phyloP scores from a whole-genome alignment of 2,113 vertebrate genomes.

The Cyanoramphus novaezelandiae region DNA sequence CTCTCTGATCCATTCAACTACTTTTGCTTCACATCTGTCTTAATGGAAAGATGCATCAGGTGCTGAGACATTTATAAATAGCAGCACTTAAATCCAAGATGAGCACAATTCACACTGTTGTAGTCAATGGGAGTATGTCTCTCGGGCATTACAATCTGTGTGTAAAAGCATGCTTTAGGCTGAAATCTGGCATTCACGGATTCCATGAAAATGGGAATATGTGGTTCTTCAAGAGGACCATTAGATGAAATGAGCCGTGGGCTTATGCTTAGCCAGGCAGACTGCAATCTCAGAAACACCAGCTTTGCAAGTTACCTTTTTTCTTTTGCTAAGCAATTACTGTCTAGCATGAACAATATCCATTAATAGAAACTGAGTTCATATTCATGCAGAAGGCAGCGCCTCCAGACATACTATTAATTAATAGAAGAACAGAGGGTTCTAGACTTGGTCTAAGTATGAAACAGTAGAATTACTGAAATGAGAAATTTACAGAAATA shows the following conservation, averaged over 20 bases:
- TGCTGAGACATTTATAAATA: slow-evolving; percentile 1
- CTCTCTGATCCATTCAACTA: background rate
- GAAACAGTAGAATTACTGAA: background rate
- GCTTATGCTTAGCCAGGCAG: background rate
- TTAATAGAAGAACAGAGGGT: background rate
- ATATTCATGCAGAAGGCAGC: background rate
- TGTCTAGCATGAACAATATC: background rate
- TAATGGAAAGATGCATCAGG: background rate
- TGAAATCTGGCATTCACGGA: background rate
- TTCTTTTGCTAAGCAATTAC: background rate
- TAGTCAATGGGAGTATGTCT: background rate
- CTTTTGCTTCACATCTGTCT: background rate
- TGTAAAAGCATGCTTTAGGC: background rate
- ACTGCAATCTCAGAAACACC: background rate
- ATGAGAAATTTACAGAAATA: background rate
- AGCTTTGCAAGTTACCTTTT: background rate
- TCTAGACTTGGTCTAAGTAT: background rate
- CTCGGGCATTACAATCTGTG: background rate
- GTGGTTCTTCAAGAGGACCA: background rate
- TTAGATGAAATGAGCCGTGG: background rate
- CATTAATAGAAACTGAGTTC: background rate
- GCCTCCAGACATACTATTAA: background rate
- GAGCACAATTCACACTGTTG: background rate
- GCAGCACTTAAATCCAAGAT: slow-evolving; percentile 21
- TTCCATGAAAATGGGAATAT: background rate